Percentiles rank a stretch among this genome's conserved stretches.
These are phyloP conservation scores for Hemicrepidius hirtus DNA, from an alignment of 2,888 invertebrate genomes.

Conservation along the genomic window DNA sequence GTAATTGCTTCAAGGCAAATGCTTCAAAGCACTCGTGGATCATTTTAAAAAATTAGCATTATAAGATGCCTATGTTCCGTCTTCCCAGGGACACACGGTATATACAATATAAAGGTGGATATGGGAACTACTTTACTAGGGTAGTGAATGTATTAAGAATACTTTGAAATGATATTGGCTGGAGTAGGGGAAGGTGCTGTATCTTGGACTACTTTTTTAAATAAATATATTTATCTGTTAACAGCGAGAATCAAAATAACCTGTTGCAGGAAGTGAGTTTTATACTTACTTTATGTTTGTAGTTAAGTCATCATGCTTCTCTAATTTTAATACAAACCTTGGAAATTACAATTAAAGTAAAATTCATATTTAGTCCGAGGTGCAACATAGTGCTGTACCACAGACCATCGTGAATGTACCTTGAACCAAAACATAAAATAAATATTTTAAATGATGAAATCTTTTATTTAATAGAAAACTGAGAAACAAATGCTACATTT, in stretches of 20 bases:
- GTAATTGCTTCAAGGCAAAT: too few species aligned
- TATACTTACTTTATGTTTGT: neutral
- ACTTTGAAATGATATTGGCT: too few species aligned
- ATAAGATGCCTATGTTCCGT: too few species aligned
- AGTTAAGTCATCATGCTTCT: neutral
- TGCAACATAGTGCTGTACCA: neutral
- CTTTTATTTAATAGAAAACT: neutral
- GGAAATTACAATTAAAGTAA: neutral
- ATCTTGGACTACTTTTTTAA: neutral
- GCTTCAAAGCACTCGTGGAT: too few species aligned
- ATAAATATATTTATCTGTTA: neutral
- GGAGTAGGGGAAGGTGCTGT: too few species aligned
- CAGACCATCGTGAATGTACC: neutral
- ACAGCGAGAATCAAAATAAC: neutral
- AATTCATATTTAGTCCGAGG: neutral
- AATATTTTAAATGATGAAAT: neutral
- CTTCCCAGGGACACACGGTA: too few species aligned
- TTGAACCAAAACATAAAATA: neutral
- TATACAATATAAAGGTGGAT: too few species aligned
- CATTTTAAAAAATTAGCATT: too few species aligned
- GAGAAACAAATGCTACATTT: too few species aligned
- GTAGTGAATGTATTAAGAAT: too few species aligned
- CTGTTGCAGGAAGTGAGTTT: neutral
- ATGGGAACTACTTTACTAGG: too few species aligned
- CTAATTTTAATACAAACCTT: neutral